phyloP scores from a whole-genome alignment of 2,113 vertebrate species.

The Merops nubicus region DNA sequence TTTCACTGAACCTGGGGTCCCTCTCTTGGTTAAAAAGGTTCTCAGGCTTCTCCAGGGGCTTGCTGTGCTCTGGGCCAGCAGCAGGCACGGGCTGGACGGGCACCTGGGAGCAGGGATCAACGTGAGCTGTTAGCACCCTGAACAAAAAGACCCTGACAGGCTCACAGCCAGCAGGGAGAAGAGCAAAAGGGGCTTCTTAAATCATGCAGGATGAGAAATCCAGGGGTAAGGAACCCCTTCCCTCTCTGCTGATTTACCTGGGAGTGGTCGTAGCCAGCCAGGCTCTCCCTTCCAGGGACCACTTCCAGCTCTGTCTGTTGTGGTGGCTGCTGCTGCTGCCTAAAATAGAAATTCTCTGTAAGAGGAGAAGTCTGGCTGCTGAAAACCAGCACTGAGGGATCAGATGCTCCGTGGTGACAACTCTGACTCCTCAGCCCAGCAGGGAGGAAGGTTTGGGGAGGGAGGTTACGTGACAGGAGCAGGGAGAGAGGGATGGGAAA shows the following conservation, averaged over 20 bases:
- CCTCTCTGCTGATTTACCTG: constrained; percentile 65
- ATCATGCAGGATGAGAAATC: rapidly evolving
- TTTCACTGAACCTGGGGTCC: constrained; percentile 76
- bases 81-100: constrained; percentile 80
- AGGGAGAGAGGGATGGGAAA: background rate
- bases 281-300: constrained; percentile 81
- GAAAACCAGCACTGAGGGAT: background rate
- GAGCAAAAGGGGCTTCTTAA: background rate
- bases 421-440: background rate
- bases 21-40: constrained; percentile 77
- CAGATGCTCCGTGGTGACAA: background rate
- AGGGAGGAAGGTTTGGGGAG: background rate
- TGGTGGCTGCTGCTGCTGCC: constrained; percentile 81
- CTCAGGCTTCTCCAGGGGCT: constrained; percentile 83
- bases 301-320: constrained; percentile 88
- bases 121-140: rapidly evolving
- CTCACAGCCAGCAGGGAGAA: background rate
- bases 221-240: too few relatives aligned
- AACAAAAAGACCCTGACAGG: rapidly evolving
- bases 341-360: constrained; percentile 21
- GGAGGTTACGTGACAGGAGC: background rate
- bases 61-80: constrained; percentile 81
- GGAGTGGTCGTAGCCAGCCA: constrained; percentile 81
- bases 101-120: constrained; percentile 65
- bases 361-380: background rate